Evolutionary conservation across 2,888 invertebrate genomes (phyloP).

Genomic region (Tinea trinotella): DNA sequence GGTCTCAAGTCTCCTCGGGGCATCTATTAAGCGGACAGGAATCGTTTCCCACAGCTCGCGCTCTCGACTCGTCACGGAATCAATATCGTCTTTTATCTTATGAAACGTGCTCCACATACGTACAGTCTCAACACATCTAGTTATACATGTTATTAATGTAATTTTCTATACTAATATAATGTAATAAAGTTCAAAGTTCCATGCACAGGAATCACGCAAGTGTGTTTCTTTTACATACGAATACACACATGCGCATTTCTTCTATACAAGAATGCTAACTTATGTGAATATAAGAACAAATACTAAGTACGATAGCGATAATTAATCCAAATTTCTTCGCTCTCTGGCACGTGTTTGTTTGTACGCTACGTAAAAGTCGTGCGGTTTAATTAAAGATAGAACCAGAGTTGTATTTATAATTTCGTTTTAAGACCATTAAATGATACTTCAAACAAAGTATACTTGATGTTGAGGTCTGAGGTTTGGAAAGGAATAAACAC

Average conservation of each 20-base stretch:
- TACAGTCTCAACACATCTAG: not conserved
- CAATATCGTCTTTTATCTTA: conserved; percentile 71
- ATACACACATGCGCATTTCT: conserved; percentile 10
- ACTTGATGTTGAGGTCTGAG: not conserved
- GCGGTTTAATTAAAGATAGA: conserved; percentile 48
- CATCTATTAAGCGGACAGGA: conserved; percentile 61
- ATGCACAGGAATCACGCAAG: not conserved
- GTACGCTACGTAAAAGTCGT: conserved; percentile 41
- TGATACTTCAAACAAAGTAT: not conserved
- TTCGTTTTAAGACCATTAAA: conserved; percentile 5
- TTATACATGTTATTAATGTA: conserved; percentile 9
- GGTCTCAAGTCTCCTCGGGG: conserved; percentile 50
- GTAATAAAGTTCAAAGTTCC: conserved; percentile 9
- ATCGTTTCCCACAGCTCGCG: conserved; percentile 66
- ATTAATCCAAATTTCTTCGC: conserved; percentile 54
- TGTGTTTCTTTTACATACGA: not conserved
- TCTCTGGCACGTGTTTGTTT: conserved; percentile 42
- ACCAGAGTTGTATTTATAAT: conserved; percentile 5
- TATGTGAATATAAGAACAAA: conserved; percentile 30
- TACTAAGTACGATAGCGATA: conserved; percentile 36
- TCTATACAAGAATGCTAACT: conserved; percentile 1
- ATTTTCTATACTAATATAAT: not conserved
- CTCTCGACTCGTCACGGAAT: conserved; percentile 64
- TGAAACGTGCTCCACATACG: conserved; percentile 63
- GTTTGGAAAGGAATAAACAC: not conserved